Base-by-base conservation (phyloP, 2,113 vertebrate genomes). In the Cyphomyrus discorhynchus region DNA sequence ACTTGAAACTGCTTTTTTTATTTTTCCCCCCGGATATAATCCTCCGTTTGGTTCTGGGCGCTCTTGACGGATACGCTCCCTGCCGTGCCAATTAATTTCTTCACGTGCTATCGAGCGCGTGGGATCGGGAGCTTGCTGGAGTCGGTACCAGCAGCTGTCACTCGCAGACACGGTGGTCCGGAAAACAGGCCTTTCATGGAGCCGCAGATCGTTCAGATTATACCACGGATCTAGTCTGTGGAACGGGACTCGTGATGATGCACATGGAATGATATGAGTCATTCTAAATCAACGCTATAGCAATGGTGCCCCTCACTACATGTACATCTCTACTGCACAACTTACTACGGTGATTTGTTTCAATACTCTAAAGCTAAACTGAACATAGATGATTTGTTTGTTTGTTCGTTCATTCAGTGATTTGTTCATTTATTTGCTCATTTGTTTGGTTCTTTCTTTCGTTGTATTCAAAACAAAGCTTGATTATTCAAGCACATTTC, bases 401-500 rank as follows among this genome's bases (percentile, higher is more conserved):
- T 27, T 27, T 66, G 62, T 70, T 70, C 27, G 1, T 27, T 70
- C 62, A 70, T 70, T 70, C n/a, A 31, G 62, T 31, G 9, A 27
- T 66, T 66, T 11, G 8, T 27, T 66, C 58, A 27, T 66, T 66
- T 66, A 66, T 11, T 66, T 66, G n/a, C 62, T 27, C 9, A 27
- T 11, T 66, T 66, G 62, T 66, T 66, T 27, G 35, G 27, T 77
- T 77, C 70, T 77, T 77, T 77, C 70, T 77, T 77, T 77, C 5
- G 0, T 17, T 17, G 31, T 17, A 19, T 39, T 77, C 11, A 39
- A 77, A 77, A 39, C 27, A 17, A 39, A 39, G 15, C 35, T 39
- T 77, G 70, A 89, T 62, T 47, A 35, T 50, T 15, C n/a, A 27
- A 50, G 58, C 66, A 80, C 86, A 88, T 90, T 83, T 90, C 9